Evolutionary conservation across 1,140 invertebrate species (phyloP).

Genomic region (Solen grandis): DNA sequence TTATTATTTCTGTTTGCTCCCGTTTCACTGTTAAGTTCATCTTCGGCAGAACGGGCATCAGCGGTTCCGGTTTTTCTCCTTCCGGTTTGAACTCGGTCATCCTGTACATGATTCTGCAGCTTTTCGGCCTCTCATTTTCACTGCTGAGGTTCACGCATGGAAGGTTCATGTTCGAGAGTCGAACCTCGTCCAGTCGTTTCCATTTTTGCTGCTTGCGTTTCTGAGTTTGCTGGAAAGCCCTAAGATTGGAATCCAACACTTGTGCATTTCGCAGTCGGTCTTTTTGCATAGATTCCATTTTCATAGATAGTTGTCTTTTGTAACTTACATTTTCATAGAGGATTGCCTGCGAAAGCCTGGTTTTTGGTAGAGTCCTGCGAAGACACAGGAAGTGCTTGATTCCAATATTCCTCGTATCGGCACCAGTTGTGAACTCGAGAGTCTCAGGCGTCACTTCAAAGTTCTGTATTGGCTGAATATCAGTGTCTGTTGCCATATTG

Average conservation of each 20-base stretch:
- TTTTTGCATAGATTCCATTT: conserved; percentile 49
- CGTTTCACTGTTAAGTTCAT: conserved; percentile 49
- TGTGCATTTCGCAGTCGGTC: conserved; percentile 36
- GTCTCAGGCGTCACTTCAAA: conserved; percentile 54
- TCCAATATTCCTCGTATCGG: conserved; percentile 53
- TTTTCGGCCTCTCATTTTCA: conserved; percentile 46
- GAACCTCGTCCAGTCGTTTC: conserved; percentile 47
- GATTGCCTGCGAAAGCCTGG: conserved; percentile 51
- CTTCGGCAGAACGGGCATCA: conserved; percentile 36
- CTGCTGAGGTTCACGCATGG: conserved; percentile 29
- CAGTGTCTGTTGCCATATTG: conserved; percentile 40
- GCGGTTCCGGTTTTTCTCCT: conserved; percentile 24
- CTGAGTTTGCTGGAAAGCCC: conserved; percentile 49
- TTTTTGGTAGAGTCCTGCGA: conserved; percentile 44
- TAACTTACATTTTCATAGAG: conserved; percentile 56
- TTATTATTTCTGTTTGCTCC: conserved; percentile 55
- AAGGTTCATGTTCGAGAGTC: conserved; percentile 52
- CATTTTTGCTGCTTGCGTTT: conserved; percentile 52
- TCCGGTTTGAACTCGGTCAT: conserved; percentile 51
- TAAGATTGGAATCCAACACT: conserved; percentile 48
- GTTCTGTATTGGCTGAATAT: conserved; percentile 36
- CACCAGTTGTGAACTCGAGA: conserved; percentile 48
- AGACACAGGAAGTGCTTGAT: conserved; percentile 54
- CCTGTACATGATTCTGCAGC: conserved; percentile 48
- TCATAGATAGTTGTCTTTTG: conserved; percentile 46